Evolutionary conservation across 1,140 invertebrate species (phyloP), one percentile per base, ranked within the genome.

Genomic region (Macrosteles quadrilineatus): DNA sequence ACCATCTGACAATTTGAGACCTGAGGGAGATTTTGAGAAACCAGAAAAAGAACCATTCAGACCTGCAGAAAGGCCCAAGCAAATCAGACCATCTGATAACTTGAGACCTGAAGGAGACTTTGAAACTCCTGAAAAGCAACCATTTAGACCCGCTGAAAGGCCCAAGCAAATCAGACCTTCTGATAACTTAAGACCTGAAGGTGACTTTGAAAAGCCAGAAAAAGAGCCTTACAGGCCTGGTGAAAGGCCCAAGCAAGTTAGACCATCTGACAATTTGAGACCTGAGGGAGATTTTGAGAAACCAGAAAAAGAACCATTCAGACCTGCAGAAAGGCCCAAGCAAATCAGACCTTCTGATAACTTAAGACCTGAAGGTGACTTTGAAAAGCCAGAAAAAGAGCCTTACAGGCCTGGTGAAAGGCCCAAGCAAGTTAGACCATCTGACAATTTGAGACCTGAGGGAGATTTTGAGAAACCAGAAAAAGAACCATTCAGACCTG

Each of bases 281-380:
- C 77, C 82, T 3, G 81, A 85, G 76, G 85, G 85, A 9, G 79
- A 82, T 43, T 82, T 85, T 74, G 80, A 80, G 74, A 69, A 75
- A 68, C 75, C 73, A 32, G 80, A 73, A 71, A 78, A 47, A 50
- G 55, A 72, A 17, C 59, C 69, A 45, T 64, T 72, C 12, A 36
- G 65, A 14, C 75, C 73, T 31, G 78, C 63, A 43, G 77, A 78
- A 40, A 71, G 76, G 67, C 62, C 73, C 67, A 76, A 77, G 67
- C 83, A 86, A 29, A 81, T 84, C 2, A 85, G 82, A 73, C 86
- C 82, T 1, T 73, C 76, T 14, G 88, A 90, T 75, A 90, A 90
- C 77, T 76, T 91, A 0, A 83, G 79, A 74, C 81, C 83, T 30
- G 83, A 89, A 78, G 89, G 89, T 11, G 85, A 88, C 11, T 90